Evolutionary conservation across 2,113 vertebrate genomes (phyloP).

Genomic region (Tupaia tana): DNA sequence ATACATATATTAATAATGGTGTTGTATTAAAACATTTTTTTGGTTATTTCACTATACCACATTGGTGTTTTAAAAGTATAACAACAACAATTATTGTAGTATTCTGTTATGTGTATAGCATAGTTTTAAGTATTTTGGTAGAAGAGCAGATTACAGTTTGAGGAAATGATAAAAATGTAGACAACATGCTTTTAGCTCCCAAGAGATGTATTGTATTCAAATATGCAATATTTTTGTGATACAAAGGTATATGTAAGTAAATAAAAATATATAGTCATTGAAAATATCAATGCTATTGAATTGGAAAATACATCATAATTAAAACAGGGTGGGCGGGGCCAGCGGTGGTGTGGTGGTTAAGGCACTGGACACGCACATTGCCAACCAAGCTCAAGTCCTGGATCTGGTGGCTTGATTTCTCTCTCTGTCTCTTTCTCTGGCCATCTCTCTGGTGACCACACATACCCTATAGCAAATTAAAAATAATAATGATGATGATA

Average conservation of each 20-base stretch:
- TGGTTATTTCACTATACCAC: neutral
- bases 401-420: too few relatives aligned
- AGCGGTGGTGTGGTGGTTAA: too few relatives aligned
- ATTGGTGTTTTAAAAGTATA: constrained; percentile 5
- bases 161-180: constrained; percentile 26
- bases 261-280: constrained; percentile 27
- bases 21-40: neutral
- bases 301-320: constrained; percentile 42
- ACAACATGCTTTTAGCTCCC: constrained; percentile 7
- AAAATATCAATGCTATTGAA: neutral
- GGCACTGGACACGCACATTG: too few relatives aligned
- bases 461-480: too few relatives aligned
- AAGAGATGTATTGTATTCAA: neutral
- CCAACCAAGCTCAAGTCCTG: too few relatives aligned
- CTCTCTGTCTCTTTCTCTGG: too few relatives aligned
- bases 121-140: constrained; percentile 30
- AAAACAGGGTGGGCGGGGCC: too few relatives aligned
- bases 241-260: constrained; percentile 22
- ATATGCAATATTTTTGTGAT: constrained; percentile 53
- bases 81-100: constrained; percentile 28
- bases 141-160: neutral
- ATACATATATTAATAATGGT: neutral
- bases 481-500: too few relatives aligned
- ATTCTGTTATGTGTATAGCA: constrained; percentile 11
- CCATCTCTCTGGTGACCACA: too few relatives aligned